phyloP scores from a whole-genome alignment of 2,888 invertebrate genomes.

The Amphiduros pacificus region DNA sequence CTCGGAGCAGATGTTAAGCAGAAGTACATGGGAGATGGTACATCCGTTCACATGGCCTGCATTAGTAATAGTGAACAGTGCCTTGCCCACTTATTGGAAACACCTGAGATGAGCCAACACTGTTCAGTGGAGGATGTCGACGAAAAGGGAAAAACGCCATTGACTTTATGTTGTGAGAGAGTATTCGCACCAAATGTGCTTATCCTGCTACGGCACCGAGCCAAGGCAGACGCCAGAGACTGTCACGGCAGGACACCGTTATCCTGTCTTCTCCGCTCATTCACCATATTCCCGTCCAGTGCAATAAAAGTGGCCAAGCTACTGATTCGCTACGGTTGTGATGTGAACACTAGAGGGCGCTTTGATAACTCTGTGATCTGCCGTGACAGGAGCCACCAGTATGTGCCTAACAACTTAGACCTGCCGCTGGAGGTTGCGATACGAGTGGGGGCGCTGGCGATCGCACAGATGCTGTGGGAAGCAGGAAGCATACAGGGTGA shows the following conservation, averaged over 20 bases:
- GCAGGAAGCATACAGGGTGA: slow-evolving; percentile 1
- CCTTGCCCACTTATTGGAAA: slow-evolving; percentile 6
- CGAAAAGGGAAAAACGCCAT: slow-evolving; percentile 16
- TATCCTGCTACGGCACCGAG: slow-evolving; percentile 1
- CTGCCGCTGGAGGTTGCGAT: slow-evolving; percentile 14
- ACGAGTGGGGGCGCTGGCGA: slow-evolving; percentile 5
- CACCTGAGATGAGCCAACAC: too few species aligned
- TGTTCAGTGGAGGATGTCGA: background rate
- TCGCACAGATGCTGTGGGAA: slow-evolving; percentile 12
- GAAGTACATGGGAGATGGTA: slow-evolving; percentile 10
- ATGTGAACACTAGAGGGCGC: background rate
- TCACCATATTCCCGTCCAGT: slow-evolving; percentile 1
- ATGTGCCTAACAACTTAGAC: background rate
- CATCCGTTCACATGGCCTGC: slow-evolving; percentile 15
- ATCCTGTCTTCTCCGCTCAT: slow-evolving; percentile 9
- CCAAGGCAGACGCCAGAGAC: slow-evolving; percentile 8
- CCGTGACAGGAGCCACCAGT: slow-evolving; percentile 4
- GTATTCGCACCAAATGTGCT: slow-evolving; percentile 11
- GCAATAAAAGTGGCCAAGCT: slow-evolving; percentile 6
- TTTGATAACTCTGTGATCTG: slow-evolving; percentile 9
- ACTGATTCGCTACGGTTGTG: slow-evolving; percentile 12
- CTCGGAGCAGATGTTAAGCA: slow-evolving; percentile 6
- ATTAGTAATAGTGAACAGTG: slow-evolving; percentile 14
- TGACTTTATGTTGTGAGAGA: slow-evolving; percentile 5
- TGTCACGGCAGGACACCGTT: slow-evolving; percentile 10